These are phyloP conservation scores for Siniperca knerii DNA, from an alignment of 2,113 vertebrate genomes.

Conservation along the genomic window DNA sequence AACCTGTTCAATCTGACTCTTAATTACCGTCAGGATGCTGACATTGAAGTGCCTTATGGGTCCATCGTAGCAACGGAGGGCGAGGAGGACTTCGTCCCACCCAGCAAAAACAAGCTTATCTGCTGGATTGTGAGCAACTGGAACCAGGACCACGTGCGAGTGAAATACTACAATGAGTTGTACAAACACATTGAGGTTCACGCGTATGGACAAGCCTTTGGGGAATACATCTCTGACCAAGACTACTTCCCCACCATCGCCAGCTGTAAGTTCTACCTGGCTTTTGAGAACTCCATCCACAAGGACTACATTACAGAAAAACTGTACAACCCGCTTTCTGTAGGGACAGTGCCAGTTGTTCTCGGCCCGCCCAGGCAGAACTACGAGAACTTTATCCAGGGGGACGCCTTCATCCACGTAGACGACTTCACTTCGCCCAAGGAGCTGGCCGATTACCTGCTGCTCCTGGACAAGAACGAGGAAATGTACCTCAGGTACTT, in stretches of 20 bases:
- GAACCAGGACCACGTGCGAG: constrained; percentile 94
- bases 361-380: constrained; percentile 94
- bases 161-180: constrained; percentile 97
- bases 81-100: constrained; percentile 91
- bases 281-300: constrained; percentile 98
- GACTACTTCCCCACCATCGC: constrained; percentile 95
- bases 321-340: constrained; percentile 95
- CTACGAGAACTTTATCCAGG: constrained; percentile 96
- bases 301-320: constrained; percentile 99
- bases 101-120: constrained; percentile 94
- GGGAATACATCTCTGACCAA: constrained; percentile 92
- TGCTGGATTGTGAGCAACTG: constrained; percentile 99
- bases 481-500: constrained; percentile 95
- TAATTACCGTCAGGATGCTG: constrained; percentile 94
- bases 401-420: constrained; percentile 96
- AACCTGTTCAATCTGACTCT: constrained; percentile 96
- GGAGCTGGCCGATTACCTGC: constrained; percentile 94
- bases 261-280: constrained; percentile 96
- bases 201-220: constrained; percentile 94
- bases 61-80: constrained; percentile 90
- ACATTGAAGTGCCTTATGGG: constrained; percentile 98
- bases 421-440: constrained; percentile 94
- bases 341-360: constrained; percentile 95
- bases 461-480: constrained; percentile 94
- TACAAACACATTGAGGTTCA: constrained; percentile 96